Evolutionary conservation across 2,113 vertebrate species (phyloP), one percentile per base, ranked within the genome.

Genomic region (Anolis carolinensis): DNA sequence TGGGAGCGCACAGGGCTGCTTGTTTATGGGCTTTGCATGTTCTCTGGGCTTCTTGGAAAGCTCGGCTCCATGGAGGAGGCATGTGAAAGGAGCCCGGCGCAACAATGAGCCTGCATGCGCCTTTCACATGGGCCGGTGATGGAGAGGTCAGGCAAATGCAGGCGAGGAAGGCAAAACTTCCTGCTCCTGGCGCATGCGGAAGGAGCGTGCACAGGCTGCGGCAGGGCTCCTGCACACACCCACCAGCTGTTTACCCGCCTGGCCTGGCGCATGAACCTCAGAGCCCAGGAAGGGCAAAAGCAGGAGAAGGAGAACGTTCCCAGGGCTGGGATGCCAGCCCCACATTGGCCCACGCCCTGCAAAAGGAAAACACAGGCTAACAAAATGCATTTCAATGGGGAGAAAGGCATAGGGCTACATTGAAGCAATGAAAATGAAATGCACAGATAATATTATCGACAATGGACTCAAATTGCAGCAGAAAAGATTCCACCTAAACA

Each of bases 21-120:
- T 86, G 85, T 86, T 86, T 81, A 86, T 86, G 78, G 11, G 78
- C 30, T 32, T 27, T 2, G 36, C 78, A 3, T 36, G 78, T 81
- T 81, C 78, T 52, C 2, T 7, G 27, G 30, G 30, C 36, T 86
- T 86, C 85, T 67, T 80, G 85, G 85, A 81, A 81, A 81, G 36
- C 0, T 20, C 36, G 34, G 7, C 20, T 63, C 30, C 78, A 73
- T 18, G 39, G 36, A 65, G 77, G 30, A 10, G 36, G 59, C 85
- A 86, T 65, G 78, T 65, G 78, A 86, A 65, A 1, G 7, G 36
- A 3, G 36, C 68, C 2, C 6, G 2, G 0, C 2, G 21, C 23
- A 36, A 68, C 74, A 36, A 78, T 48, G 30, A 36, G 63, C n/a
- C 1, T 0, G 36, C 85, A 86, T 27, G 84, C 84, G 4, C 63